These are phyloP conservation scores for Pampusana beccarii DNA, from an alignment of 2,113 vertebrate genomes.

Conservation along the genomic window DNA sequence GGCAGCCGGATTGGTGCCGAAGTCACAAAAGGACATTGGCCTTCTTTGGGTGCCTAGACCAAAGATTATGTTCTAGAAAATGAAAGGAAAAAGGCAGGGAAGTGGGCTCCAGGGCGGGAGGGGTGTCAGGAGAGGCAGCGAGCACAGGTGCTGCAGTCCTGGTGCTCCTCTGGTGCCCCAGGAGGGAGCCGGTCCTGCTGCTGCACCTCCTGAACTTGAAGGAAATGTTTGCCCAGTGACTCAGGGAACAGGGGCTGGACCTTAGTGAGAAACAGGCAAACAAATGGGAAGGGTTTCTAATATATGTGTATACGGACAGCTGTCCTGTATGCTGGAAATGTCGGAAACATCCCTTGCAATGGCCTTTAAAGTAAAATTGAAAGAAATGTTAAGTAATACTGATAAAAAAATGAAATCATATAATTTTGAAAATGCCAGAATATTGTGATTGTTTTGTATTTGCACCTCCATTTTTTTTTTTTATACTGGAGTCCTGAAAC, in stretches of 20 bases:
- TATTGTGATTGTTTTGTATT: neutral
- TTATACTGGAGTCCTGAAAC: neutral
- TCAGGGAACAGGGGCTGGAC: neutral
- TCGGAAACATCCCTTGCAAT: neutral
- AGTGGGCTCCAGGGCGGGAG: neutral
- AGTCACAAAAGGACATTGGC: neutral
- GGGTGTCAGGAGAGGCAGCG: neutral
- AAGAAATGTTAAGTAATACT: neutral
- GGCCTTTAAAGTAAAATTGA: neutral
- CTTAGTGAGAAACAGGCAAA: neutral
- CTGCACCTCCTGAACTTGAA: neutral
- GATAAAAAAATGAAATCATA: neutral
- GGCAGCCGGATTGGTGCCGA: neutral
- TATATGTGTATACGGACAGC: too few species aligned
- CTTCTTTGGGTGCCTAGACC: neutral
- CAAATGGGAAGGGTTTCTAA: neutral
- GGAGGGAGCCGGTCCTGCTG: neutral
- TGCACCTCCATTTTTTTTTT: neutral
- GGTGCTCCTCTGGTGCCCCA: accelerated
- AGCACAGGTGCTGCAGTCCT: accelerated
- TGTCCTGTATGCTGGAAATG: accelerated
- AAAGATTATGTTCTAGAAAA: neutral
- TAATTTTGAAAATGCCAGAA: neutral
- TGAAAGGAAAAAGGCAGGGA: neutral
- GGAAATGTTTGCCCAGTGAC: neutral